Percentiles rank a stretch among this genome's conserved stretches.
Evolutionary conservation across 2,888 invertebrate genomes (phyloP).

Genomic region (Scaptomyza flava): DNA sequence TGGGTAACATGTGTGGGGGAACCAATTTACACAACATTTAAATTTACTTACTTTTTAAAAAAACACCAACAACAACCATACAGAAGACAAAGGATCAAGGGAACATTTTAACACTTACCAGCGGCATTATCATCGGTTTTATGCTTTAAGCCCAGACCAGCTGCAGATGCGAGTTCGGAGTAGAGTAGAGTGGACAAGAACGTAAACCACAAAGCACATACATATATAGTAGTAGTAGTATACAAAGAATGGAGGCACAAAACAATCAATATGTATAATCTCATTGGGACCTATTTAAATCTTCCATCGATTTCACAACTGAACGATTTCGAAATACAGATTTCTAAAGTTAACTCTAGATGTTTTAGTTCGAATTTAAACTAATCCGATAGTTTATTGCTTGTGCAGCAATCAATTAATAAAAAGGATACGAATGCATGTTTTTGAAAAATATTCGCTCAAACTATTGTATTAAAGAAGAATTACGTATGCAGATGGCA

Average conservation of each 20-base stretch:
- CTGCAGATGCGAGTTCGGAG: conserved; percentile 47
- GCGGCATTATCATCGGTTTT: conserved; percentile 65
- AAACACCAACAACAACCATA: conserved; percentile 32
- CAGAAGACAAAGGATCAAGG: conserved; percentile 14
- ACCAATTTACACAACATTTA: background rate
- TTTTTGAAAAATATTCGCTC: no score
- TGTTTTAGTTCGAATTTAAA: no score
- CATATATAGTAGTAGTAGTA: background rate
- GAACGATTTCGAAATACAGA: no score
- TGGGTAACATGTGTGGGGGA: background rate
- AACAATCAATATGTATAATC: conserved; percentile 34
- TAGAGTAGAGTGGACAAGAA: conserved; percentile 33
- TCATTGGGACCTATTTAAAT: background rate
- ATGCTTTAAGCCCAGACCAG: conserved; percentile 82
- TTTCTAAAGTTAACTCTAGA: no score
- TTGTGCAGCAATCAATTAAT: no score
- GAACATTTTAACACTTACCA: conserved; percentile 48
- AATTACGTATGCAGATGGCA: no score
- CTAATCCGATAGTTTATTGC: no score
- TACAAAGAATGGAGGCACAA: conserved; percentile 48
- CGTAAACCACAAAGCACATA: conserved; percentile 44
- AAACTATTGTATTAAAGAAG: no score
- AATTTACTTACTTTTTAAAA: background rate
- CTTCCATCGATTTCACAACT: conserved; percentile 24
- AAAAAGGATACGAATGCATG: no score